Conservation (phyloP, 2,797 vertebrate species). For the Xiphorhynchus erythropygius region DNA sequence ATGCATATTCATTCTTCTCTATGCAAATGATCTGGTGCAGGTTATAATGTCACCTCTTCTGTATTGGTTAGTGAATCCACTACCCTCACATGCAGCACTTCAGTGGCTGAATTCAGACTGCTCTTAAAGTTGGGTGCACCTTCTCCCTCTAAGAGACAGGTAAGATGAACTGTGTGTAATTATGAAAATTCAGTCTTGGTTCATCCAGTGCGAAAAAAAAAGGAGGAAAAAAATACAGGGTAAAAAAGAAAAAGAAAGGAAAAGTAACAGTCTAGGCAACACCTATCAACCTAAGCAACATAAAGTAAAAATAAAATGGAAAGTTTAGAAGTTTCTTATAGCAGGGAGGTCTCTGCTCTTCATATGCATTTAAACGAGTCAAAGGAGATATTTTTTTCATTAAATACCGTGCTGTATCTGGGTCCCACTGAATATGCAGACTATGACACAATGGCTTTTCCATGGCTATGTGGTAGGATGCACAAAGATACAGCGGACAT, state of each 20-base stretch:
- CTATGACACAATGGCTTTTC: not conserved
- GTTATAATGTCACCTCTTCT: not conserved
- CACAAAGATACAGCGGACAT: not conserved
- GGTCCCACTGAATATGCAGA: not conserved
- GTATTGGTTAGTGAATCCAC: not conserved
- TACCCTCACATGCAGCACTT: not conserved
- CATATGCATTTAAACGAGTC: not conserved
- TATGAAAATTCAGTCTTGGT: not conserved
- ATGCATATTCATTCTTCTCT: not conserved
- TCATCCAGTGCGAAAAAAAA: not conserved
- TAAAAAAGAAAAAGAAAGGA: accelerated
- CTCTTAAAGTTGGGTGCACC: not conserved
- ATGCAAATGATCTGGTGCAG: not conserved
- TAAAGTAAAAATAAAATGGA: not conserved
- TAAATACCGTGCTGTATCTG: not conserved
- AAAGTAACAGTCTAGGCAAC: not conserved
- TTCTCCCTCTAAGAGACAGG: not conserved
- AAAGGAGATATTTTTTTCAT: not conserved
- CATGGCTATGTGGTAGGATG: not conserved
- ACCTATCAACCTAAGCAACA: not conserved
- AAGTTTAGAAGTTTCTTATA: not conserved
- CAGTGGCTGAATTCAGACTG: not conserved
- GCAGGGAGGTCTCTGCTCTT: not conserved
- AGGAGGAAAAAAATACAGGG: no score
- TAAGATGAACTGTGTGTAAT: not conserved